Evolutionary conservation across 1,140 invertebrate species (phyloP).

Genomic region (Muscidifurax raptorellus): DNA sequence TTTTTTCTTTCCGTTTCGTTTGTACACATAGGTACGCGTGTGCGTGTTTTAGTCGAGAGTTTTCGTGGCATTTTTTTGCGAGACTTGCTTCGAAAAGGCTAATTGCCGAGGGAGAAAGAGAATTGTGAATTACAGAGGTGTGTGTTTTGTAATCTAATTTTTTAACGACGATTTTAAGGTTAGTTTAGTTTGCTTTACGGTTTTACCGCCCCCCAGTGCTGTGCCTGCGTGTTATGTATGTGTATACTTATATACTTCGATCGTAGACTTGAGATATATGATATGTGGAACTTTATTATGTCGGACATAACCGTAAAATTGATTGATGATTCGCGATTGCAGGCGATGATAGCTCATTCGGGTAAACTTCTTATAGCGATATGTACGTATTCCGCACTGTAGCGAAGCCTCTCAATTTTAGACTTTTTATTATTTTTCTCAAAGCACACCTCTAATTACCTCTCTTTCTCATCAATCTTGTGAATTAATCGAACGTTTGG

Average conservation of each 20-base stretch:
- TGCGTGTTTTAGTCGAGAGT: no score
- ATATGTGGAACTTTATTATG: neutral
- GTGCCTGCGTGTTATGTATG: neutral
- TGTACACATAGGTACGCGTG: no score
- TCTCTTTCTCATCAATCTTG: neutral
- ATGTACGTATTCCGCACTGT: neutral
- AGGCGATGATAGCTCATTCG: neutral
- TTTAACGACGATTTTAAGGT: neutral
- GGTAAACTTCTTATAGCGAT: neutral
- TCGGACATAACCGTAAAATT: neutral
- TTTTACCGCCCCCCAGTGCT: no score
- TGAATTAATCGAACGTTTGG: neutral
- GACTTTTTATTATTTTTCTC: neutral
- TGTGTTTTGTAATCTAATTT: neutral
- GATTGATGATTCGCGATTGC: neutral
- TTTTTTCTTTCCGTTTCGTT: neutral
- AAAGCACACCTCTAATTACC: neutral
- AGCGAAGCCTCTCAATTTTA: neutral
- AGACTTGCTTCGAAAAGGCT: neutral
- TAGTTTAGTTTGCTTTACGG: neutral
- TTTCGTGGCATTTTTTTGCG: no score
- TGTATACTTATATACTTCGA: no score
- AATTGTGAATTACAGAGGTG: neutral
- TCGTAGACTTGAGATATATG: neutral
- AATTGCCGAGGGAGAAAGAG: neutral